Percentiles rank a stretch among this genome's conserved stretches.
Conservation (phyloP, 2,113 vertebrate genomes). For the Poicephalus meyeri region DNA sequence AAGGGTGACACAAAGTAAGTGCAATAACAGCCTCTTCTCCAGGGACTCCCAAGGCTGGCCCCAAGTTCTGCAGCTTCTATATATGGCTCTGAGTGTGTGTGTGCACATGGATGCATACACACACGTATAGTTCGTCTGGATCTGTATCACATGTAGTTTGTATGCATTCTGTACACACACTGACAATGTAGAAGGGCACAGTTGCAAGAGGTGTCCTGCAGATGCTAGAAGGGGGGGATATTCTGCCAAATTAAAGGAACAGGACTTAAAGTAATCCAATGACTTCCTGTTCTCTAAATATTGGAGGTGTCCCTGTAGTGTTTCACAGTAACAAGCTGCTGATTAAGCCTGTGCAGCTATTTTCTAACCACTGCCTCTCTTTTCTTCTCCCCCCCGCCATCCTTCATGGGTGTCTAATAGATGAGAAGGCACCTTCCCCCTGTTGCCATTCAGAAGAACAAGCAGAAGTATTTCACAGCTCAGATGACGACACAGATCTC, state of each 20-base stretch:
- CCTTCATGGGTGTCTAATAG: not conserved
- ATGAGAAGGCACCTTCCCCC: not conserved
- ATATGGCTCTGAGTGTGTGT: not conserved
- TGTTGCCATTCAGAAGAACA: not conserved
- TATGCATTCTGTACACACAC: not conserved
- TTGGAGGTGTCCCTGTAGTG: not conserved
- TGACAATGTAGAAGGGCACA: fast-evolving
- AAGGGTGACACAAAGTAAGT: not conserved
- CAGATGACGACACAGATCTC: not conserved
- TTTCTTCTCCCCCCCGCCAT: not conserved
- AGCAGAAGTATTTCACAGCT: not conserved
- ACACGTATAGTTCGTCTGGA: fast-evolving
- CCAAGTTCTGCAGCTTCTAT: not conserved
- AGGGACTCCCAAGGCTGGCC: not conserved
- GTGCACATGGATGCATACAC: not conserved
- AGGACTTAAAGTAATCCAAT: not conserved
- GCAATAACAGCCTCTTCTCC: not conserved
- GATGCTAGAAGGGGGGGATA: not conserved
- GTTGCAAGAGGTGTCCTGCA: not conserved
- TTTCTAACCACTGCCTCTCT: not conserved
- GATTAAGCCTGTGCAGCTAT: not conserved
- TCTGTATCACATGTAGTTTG: fast-evolving
- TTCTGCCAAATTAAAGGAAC: not conserved
- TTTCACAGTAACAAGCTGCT: not conserved
- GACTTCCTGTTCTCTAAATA: not conserved